Evolutionary conservation across 2,888 invertebrate genomes (phyloP).

Genomic region (Zygothrica quintamaculata): DNA sequence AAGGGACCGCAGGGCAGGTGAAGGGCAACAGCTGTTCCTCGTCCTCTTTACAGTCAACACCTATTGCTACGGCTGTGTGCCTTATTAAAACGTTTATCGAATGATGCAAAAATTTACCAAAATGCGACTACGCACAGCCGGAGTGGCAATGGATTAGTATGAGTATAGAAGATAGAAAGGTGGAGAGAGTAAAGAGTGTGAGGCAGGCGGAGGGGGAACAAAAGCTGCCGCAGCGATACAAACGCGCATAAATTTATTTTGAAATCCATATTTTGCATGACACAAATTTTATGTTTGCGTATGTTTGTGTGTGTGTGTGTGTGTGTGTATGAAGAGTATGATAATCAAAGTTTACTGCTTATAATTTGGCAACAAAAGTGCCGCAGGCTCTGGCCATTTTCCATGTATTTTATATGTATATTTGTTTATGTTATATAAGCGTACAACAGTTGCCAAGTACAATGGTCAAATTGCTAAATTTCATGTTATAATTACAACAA

Average conservation of each 20-base stretch:
- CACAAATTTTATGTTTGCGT: constrained; percentile 53
- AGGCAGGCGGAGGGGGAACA: background rate
- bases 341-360: constrained; percentile 68
- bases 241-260: constrained; percentile 65
- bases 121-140: constrained; percentile 39
- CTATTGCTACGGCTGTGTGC: no score
- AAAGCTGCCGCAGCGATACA: constrained; percentile 47
- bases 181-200: background rate
- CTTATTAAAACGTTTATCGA: constrained; percentile 8
- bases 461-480: no score
- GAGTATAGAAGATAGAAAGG: background rate
- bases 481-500: constrained; percentile 1
- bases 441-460: constrained; percentile 20
- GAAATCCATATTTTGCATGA: constrained; percentile 67
- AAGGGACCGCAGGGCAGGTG: background rate
- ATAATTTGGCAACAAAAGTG: constrained; percentile 55
- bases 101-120: constrained; percentile 44
- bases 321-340: constrained; percentile 22
- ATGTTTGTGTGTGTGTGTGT: constrained; percentile 2
- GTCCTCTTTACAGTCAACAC: no score
- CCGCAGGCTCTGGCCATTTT: constrained; percentile 37
- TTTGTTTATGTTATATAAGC: no score
- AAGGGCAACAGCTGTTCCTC: background rate
- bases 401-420: background rate
- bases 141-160: background rate